Base-by-base conservation (phyloP, 2,113 vertebrate species). In the Procapra przewalskii region DNA sequence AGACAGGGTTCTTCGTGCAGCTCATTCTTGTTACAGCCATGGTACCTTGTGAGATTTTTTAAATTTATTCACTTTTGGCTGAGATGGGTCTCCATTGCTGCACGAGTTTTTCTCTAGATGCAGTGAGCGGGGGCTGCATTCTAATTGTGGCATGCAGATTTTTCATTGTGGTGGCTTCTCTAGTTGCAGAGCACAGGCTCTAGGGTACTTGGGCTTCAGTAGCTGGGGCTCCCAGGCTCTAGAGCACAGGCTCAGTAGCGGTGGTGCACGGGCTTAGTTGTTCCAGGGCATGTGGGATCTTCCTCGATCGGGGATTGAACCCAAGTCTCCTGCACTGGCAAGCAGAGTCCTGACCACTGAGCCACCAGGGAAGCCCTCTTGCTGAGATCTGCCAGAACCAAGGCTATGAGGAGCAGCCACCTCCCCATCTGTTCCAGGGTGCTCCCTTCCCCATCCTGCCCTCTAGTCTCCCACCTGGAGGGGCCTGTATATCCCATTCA, bases 221-320 rank as follows among this genome's bases (percentile, higher is more conserved):
- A 14, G 71, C 13, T 12, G 21, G 40, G 36, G 71, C 1, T 43
- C 21, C 5, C 71, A 43, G 67, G 67, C 67, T 75, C 67, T 75
- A 25, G 36, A 40, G 71, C 21, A 43, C 36, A 43, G 67, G 71
- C 71, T 75, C 11, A 75, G 71, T 13, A 75, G 36, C 0, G 11
- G 40, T 43, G 71, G 40, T 0, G 0, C 40, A 43, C 0, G 0
- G 71, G 23, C 36, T 27, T 77, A 3, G 40, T 14, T 43, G 40
- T 5, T 27, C 12, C 36, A 40, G 23, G 11, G 21, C 71, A 27
- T 7, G 71, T 77, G 23, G 40, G 23, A 43, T 43, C 40, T 27
- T 43, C 40, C 71, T 7, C 5, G 36, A 27, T 43, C 23, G 25
- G 12, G 71, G 36, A 77, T 4, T 25, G 40, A 43, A 77, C 40